Conservation (phyloP, 2,888 invertebrate species). For the Caenorhabditis parvicauda region DNA sequence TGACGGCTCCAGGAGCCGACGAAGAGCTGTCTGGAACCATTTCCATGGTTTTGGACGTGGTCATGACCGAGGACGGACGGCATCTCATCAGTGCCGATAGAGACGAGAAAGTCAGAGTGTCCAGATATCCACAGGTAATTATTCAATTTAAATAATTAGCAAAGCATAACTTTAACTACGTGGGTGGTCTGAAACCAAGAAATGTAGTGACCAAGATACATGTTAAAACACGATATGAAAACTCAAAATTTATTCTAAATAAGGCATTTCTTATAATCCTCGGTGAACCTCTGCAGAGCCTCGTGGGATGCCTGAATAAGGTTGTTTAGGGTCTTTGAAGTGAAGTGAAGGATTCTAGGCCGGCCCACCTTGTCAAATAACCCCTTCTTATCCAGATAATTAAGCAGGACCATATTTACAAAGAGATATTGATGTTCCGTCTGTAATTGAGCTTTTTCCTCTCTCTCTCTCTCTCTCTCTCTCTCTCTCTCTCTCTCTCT, state of each 20-base stretch:
- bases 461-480: slow-evolving; percentile 7
- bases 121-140: slow-evolving; percentile 39
- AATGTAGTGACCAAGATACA: no score
- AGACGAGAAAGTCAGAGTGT: slow-evolving; percentile 50
- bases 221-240: no score
- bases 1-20: slow-evolving; percentile 6
- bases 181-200: no score
- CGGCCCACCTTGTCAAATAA: no score
- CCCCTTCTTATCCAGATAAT: slow-evolving; percentile 19
- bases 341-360: no score
- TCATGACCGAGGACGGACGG: slow-evolving; percentile 27
- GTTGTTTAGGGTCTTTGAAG: no score
- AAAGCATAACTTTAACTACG: no score
- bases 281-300: slow-evolving; percentile 9
- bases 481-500: no score
- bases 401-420: slow-evolving; percentile 29
- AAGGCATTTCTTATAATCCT: slow-evolving; percentile 7
- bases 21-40: slow-evolving; percentile 35
- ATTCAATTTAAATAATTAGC: no score
- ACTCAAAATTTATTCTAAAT: no score
- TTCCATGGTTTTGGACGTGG: slow-evolving; percentile 47
- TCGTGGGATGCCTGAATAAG: neutral
- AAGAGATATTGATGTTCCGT: slow-evolving; percentile 33
- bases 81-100: slow-evolving; percentile 42
- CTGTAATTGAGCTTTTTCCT: slow-evolving; percentile 12